A percentile compares a stretch with the other conserved stretches of the same genome.
phyloP scores from a whole-genome alignment of 2,113 vertebrate species.

The Rutilus rutilus region DNA sequence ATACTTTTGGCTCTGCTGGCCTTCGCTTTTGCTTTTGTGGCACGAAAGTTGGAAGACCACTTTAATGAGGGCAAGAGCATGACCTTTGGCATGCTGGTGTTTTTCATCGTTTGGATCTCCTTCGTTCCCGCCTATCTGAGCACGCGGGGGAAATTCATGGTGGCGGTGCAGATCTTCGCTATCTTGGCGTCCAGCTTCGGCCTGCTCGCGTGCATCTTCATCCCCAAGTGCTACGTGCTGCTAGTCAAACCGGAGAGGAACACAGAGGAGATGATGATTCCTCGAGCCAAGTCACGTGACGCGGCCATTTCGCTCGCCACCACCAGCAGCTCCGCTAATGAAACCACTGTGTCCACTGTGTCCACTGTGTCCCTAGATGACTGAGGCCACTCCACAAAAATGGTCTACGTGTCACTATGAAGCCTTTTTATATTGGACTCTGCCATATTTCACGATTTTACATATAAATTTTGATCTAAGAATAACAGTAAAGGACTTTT shows the following conservation, averaged over 20 bases:
- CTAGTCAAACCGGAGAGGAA: conserved; percentile 83
- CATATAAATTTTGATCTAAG: conserved; percentile 5
- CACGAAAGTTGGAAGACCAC: conserved; percentile 82
- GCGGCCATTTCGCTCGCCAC: conserved; percentile 72
- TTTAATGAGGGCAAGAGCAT: conserved; percentile 84
- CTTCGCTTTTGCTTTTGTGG: conserved; percentile 80
- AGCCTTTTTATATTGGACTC: not conserved
- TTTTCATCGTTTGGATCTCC: conserved; percentile 89
- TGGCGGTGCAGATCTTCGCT: conserved; percentile 88
- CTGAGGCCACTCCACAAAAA: not conserved
- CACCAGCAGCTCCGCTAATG: conserved; percentile 69
- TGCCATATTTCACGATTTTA: not conserved
- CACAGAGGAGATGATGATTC: conserved; percentile 77
- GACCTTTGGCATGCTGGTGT: conserved; percentile 85
- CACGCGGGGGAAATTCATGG: conserved; percentile 88
- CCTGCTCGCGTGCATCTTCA: conserved; percentile 82
- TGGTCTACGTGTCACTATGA: not conserved
- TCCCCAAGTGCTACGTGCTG: conserved; percentile 85
- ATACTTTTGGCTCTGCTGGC: conserved; percentile 80
- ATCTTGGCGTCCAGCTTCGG: conserved; percentile 87
- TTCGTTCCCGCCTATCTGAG: conserved; percentile 88
- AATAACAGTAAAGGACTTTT: not conserved
- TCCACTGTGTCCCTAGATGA: conserved; percentile 73
- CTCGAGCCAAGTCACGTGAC: conserved; percentile 70
- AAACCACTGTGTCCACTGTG: conserved; percentile 61